Evolutionary conservation across 2,888 invertebrate genomes (phyloP), one percentile per base, ranked within the genome.

Genomic region (Diogma glabrata): DNA sequence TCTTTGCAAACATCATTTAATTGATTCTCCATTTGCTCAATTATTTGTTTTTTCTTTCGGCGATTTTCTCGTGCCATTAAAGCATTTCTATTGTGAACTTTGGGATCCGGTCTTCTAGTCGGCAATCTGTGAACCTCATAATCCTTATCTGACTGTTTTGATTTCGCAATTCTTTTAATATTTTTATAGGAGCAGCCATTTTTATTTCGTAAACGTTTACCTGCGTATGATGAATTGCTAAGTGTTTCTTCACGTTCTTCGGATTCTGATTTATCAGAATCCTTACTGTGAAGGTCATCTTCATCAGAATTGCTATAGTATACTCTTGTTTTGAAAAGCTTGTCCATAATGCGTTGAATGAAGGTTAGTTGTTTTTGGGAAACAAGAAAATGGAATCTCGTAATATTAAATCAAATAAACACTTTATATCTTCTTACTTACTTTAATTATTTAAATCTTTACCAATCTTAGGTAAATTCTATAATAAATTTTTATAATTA

Each of bases 21-120:
- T 55, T 75, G 72, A 23, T 64, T 68, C 60, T 81, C 80, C 14
- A 81, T 66, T 14, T 68, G 70, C 52, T 76, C 71, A 17, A 81
- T 57, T 58, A 81, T 75, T 26, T 73, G 70, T 60, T 81, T 81
- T 59, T 81, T 81, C 43, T 71, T 74, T 3, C 74, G 70, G 2
- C 81, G 71, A 60, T 81, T 81, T 59, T 78, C 76, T 3, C 81
- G 67, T 2, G 81, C 81, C 65, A 79, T 71, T 26, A 78, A 59
- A 0, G 81, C 81, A 62, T 81, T 81, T 56, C 73, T 58, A 56
- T 68, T 69, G 38, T 59, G 64, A n/a, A 67, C 61, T 51, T 67
- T 66, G 50, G 67, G 66, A 59, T 68, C 63, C 1, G 68, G 68
- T 2, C 62, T 58, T 51, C 68, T 57, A 2, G 68, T 68, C 10